Percentiles rank a stretch among this genome's conserved stretches.
Conservation (phyloP, 2,797 vertebrate genomes). For the Yasuhikotakia modesta region DNA sequence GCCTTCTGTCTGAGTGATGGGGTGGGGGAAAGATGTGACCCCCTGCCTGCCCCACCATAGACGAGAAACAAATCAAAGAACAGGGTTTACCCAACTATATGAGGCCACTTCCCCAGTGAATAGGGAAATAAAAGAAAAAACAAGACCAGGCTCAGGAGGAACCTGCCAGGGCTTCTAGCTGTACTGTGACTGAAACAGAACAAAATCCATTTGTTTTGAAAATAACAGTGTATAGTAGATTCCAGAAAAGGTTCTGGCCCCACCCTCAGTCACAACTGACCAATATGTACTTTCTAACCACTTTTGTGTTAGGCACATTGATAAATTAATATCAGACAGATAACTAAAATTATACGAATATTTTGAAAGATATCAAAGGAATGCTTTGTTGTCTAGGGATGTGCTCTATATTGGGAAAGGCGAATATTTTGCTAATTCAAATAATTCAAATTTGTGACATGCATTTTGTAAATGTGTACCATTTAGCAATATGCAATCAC, state of each 20-base stretch:
- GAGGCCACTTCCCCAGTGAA: conserved; percentile 45
- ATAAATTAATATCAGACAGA: conserved; percentile 27
- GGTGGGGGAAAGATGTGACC: conserved; percentile 51
- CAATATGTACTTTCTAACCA: conserved; percentile 43
- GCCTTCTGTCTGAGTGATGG: conserved; percentile 20
- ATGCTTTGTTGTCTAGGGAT: neutral
- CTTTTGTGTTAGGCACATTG: conserved; percentile 23
- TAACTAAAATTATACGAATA: conserved; percentile 18
- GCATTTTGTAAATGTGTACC: conserved; percentile 60
- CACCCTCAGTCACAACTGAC: conserved; percentile 41
- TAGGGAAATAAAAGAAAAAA: neutral
- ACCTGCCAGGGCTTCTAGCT: conserved; percentile 44
- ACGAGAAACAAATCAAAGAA: conserved; percentile 53
- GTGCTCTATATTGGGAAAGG: neutral
- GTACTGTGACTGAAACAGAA: conserved; percentile 55
- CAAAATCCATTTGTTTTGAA: conserved; percentile 26
- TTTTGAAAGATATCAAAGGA: conserved; percentile 1
- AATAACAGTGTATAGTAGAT: conserved; percentile 41
- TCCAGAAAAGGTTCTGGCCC: conserved; percentile 43
- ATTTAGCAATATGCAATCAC: conserved; percentile 73
- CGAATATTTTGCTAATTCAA: conserved; percentile 39
- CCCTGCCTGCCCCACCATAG: conserved; percentile 54
- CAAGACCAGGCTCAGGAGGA: conserved; percentile 25
- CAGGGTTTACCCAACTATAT: conserved; percentile 62
- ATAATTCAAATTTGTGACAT: conserved; percentile 53